phyloP scores from a whole-genome alignment of 2,888 invertebrate genomes.

The Rhaphigaster nebulosa region DNA sequence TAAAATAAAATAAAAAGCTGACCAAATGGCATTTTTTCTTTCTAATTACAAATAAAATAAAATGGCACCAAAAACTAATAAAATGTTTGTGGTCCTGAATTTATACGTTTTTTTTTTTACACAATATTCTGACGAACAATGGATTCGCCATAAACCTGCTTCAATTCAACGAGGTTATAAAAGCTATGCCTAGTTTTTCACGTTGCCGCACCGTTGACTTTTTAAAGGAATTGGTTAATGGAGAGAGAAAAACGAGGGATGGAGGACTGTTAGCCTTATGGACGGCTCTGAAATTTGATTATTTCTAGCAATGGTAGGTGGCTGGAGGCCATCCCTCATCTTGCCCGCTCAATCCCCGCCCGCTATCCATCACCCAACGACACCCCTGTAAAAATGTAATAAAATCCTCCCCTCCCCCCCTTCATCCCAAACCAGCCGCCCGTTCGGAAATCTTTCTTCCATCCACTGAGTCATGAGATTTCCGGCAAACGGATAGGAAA shows the following conservation, averaged over 20 bases:
- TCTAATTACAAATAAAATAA: too few relatives aligned
- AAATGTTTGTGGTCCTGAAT: too few relatives aligned
- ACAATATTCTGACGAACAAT: too few relatives aligned
- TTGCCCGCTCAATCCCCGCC: constrained; percentile 37
- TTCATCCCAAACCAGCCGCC: not conserved
- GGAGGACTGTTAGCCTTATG: not conserved
- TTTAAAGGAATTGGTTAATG: not conserved
- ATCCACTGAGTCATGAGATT: constrained; percentile 48
- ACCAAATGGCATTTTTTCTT: too few relatives aligned
- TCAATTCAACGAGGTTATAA: not conserved
- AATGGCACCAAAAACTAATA: too few relatives aligned
- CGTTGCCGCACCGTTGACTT: not conserved
- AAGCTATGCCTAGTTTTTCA: not conserved
- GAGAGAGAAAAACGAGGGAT: not conserved
- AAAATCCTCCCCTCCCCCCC: not conserved
- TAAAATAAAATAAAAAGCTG: too few relatives aligned
- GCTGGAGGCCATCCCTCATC: constrained; percentile 31
- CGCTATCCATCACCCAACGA: constrained; percentile 46
- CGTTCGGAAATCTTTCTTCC: constrained; percentile 38
- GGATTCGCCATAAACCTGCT: too few relatives aligned
- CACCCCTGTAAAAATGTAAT: constrained; percentile 49
- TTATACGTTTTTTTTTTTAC: too few relatives aligned
- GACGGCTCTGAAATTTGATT: constrained; percentile 40
- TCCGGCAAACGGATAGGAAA: constrained; percentile 1
- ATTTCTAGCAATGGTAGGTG: constrained; percentile 30